Conservation (phyloP, 2,113 vertebrate genomes). For the Microcebus lehilahytsara region DNA sequence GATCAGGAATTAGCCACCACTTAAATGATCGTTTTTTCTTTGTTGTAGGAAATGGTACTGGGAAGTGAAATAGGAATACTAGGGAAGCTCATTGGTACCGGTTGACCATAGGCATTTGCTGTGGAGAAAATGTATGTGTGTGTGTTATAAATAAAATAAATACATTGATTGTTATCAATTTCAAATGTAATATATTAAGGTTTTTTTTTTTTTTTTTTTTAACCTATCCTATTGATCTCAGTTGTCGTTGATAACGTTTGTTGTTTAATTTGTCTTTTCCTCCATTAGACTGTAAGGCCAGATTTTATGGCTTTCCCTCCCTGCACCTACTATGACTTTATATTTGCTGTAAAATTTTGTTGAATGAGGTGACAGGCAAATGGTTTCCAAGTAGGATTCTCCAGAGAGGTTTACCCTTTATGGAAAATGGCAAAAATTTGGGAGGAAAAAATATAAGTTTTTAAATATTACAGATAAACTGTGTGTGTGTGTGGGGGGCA, state of each 20-base stretch:
- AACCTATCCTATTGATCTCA: background rate
- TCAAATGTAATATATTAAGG: background rate
- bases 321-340: background rate
- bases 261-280: background rate
- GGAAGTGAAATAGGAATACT: background rate
- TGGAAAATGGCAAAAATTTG: background rate
- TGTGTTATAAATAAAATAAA: background rate
- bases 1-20: background rate
- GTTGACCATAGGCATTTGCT: background rate
- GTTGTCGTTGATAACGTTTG: background rate
- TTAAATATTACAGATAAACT: background rate
- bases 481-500: background rate
- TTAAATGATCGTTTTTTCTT: conserved; percentile 3
- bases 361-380: conserved; percentile 14
- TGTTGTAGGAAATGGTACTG: background rate
- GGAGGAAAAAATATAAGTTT: background rate
- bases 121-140: background rate
- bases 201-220: background rate
- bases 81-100: background rate
- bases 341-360: conserved; percentile 36
- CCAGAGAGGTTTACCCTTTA: background rate
- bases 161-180: background rate
- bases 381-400: background rate
- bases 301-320: background rate
- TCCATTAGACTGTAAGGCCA: background rate